phyloP scores from a whole-genome alignment of 1,140 invertebrate species.

The Tenebrio molitor region DNA sequence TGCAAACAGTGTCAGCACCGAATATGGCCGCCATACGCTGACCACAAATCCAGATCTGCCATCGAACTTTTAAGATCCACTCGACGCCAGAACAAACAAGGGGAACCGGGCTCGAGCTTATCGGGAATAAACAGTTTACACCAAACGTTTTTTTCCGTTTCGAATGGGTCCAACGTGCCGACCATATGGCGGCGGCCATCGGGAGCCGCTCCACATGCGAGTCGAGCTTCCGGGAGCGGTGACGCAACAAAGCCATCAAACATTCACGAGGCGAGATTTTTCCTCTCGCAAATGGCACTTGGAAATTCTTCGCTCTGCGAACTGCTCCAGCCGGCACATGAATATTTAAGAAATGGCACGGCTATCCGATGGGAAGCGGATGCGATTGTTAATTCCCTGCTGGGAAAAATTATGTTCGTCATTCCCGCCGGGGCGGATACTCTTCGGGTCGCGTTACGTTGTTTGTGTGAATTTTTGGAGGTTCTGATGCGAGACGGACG shows the following conservation, averaged over 20 bases:
- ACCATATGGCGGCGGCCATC: slow-evolving; percentile 6
- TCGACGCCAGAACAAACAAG: slow-evolving; percentile 11
- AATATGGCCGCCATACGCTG: slow-evolving; percentile 11
- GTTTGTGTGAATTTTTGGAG: no score
- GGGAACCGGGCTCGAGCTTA: not conserved
- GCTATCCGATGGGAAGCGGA: not conserved
- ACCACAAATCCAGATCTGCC: slow-evolving; percentile 1
- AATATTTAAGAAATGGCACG: slow-evolving; percentile 6
- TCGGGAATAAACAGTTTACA: slow-evolving; percentile 20
- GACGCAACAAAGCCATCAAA: no score
- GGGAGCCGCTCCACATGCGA: no score
- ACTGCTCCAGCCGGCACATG: not conserved
- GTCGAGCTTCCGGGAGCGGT: no score
- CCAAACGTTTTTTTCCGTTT: not conserved
- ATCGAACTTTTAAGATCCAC: slow-evolving; percentile 12
- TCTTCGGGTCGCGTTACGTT: no score
- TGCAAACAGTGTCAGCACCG: slow-evolving; percentile 21
- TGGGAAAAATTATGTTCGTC: not conserved
- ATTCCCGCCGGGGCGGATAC: not conserved
- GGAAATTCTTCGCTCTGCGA: not conserved
- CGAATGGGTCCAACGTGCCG: not conserved
- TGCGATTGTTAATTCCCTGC: not conserved
- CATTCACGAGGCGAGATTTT: no score
- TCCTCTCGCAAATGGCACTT: not conserved
- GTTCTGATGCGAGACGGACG: no score